Percentiles rank a stretch among this genome's conserved stretches.
These are phyloP conservation scores for Bergia puertoricense DNA, from an alignment of 92 coral and sea anemone species.

Conservation along the genomic window DNA sequence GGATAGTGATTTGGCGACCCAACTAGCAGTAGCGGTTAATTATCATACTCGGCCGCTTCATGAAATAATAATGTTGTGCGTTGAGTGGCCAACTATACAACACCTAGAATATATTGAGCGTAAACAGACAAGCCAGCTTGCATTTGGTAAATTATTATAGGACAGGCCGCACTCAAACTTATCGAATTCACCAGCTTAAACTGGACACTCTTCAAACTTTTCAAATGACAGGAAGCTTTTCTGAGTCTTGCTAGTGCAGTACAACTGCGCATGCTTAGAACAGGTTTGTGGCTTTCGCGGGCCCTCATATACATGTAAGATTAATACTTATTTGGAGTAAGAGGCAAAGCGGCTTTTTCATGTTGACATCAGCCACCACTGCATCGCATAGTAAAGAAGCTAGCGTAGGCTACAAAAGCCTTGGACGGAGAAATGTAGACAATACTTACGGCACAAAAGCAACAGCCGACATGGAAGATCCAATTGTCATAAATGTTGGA, in stretches of 20 bases:
- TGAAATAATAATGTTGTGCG: conserved; percentile 74
- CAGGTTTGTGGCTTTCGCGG: conserved; percentile 70
- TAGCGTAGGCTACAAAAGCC: conserved; percentile 68
- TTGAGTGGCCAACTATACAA: conserved; percentile 72
- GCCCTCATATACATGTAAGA: conserved; percentile 64
- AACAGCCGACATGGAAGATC: conserved; percentile 77
- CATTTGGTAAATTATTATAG: conserved; percentile 84
- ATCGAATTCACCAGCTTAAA: not conserved
- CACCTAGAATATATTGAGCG: conserved; percentile 85
- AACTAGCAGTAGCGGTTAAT: conserved; percentile 56
- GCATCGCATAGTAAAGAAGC: conserved; percentile 62
- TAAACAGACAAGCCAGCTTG: conserved; percentile 75
- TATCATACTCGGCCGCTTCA: conserved; percentile 73
- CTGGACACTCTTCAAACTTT: conserved; percentile 5
- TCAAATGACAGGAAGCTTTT: conserved; percentile 21
- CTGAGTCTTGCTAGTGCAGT: not conserved
- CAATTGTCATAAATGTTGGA: conserved; percentile 87
- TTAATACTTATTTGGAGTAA: conserved; percentile 66
- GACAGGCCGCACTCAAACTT: conserved; percentile 21
- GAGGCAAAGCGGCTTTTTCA: conserved; percentile 53
- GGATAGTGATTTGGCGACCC: conserved; percentile 17
- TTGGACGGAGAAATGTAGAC: conserved; percentile 64
- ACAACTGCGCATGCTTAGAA: conserved; percentile 77
- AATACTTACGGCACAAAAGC: conserved; percentile 51
- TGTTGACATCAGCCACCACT: conserved; percentile 91